Evolutionary conservation across 2,797 vertebrate species (phyloP), one percentile per base, ranked within the genome.

Genomic region (Pteropus rufus): DNA sequence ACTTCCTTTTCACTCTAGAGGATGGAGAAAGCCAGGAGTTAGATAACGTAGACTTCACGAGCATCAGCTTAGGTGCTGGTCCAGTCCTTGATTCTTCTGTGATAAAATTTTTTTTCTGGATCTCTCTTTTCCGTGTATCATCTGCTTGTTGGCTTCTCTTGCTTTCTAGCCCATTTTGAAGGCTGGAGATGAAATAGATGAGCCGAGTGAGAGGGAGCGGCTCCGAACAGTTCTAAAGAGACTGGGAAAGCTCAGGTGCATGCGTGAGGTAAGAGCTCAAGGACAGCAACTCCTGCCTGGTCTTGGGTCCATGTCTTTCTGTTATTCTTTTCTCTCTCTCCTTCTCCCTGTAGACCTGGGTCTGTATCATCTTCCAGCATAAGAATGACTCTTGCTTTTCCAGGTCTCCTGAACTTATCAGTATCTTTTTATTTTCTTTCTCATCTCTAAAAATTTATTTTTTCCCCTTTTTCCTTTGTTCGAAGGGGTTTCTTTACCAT

Each of bases 151-250:
- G 92, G 73, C 89, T 88, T 97, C 79, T 91, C 60, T 65, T 79
- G 92, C 52, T 90, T 97, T 96, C 39, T 52, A 99, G 99, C 99
- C 99, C 12, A 98, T 98, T 76, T 97, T 98, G 87, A 99, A 99
- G 19, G 98, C 99, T 2, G 98, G 98, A 49, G 98, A 98, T 94
- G 98, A 99, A 94, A 10, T 99, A 94, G 99, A 99, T 31, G 99
- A 99, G 73, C 99, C 99, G 0, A 98, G 98, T 41, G 98, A 99
- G 73, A 99, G 99, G 96, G 99, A 99, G 6, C 99, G 99, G 89
- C 99, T 99, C 56, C 98, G 99, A 39, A 99, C 99, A 95, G 99
- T 99, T 93, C 97, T 99, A 65, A 99, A 99, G 98, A 98, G 99
- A 84, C 98, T 99, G 97, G 99, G 99, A 0, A 99, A 99, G 94